Evolutionary conservation across 1,140 invertebrate genomes (phyloP), one percentile per base, ranked within the genome.

Genomic region (Ylistrum balloti): DNA sequence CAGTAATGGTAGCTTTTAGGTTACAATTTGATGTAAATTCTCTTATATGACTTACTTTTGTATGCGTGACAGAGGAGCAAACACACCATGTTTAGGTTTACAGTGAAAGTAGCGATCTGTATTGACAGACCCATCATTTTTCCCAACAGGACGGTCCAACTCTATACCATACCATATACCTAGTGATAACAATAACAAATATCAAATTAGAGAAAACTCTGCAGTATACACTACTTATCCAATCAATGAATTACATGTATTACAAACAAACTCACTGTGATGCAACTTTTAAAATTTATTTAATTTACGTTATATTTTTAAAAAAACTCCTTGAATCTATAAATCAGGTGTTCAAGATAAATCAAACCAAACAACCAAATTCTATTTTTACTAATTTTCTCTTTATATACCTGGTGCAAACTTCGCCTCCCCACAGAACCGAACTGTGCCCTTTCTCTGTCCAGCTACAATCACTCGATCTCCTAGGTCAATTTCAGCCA

Each of bases 81-180:
- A 97, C 0, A 97, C 95, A 7, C 97, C 97, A 93, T 96, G 95
- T 91, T 96, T 95, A n/a, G 94, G 92, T 89, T 94, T 92, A 93
- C 96, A 97, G 10, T 88, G 94, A 90, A 97, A 96, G 90, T 97
- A 97, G 33, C 95, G 93, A 15, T 95, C 97, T 74, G 98, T 98
- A 88, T 97, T 98, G 48, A 99, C 98, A 22, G 98, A 98, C 17
- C 99, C 99, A 96, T 99, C 98, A 96, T 99, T 99, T 97, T 99
- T 99, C 97, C 99, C 99, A 94, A 98, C 98, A 35, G 98, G 97
- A 92, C 99, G 98, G 96, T 99, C 99, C 89, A 99, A 97, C 45
- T 99, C 98, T 89, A 99, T 98, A 56, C 99, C 99, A 94, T 98
- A 99, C 99, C 99, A 99, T 90, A 99, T 98, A 92, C 99, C 99